phyloP scores from a whole-genome alignment of 2,113 vertebrate species.

The Corythornis cristatus region DNA sequence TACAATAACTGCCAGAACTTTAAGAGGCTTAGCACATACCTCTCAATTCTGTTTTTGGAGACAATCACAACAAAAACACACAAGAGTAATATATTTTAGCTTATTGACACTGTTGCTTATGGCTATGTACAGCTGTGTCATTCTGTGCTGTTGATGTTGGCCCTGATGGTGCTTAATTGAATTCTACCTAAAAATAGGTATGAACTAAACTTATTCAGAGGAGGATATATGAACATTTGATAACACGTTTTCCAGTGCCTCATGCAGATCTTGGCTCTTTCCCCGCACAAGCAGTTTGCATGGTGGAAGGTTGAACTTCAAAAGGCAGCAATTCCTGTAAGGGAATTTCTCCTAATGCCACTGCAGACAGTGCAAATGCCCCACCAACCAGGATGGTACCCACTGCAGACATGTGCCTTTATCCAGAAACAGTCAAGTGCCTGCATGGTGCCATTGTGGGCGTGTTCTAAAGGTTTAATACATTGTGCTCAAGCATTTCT shows the following conservation, averaged over 20 bases:
- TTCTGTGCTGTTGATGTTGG: not conserved
- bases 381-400: not conserved
- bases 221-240: not conserved
- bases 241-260: not conserved
- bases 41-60: slow-evolving; percentile 16
- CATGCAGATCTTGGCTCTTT: slow-evolving; percentile 11
- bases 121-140: not conserved
- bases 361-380: fast-evolving
- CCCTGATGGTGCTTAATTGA: not conserved
- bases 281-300: not conserved
- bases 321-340: not conserved
- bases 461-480: not conserved
- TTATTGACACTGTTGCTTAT: not conserved
- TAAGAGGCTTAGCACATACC: not conserved
- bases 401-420: not conserved
- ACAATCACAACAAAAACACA: not conserved
- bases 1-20: not conserved
- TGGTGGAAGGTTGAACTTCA: slow-evolving; percentile 6
- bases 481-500: not conserved
- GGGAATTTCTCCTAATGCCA: not conserved
- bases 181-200: not conserved
- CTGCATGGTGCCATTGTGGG: not conserved
- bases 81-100: not conserved
- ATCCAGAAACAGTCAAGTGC: not conserved
- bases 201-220: not conserved